These are phyloP conservation scores for Eira barbara DNA, from an alignment of 2,113 vertebrate genomes.

Conservation along the genomic window DNA sequence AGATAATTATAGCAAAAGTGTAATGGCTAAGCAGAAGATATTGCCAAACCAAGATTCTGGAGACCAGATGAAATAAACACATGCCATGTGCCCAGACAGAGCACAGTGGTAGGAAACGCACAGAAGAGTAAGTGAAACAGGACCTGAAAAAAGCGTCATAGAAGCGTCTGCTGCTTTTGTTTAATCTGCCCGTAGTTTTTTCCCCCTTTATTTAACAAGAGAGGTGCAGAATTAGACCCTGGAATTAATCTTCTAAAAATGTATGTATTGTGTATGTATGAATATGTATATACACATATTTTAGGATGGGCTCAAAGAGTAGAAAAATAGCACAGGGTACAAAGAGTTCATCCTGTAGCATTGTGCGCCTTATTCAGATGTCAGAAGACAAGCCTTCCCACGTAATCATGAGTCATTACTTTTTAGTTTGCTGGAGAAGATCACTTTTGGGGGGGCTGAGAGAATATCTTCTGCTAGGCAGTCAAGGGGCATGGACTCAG, in stretches of 20 bases:
- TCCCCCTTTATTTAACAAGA: not conserved
- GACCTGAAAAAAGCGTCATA: not conserved
- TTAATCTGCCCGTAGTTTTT: not conserved
- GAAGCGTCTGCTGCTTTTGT: not conserved
- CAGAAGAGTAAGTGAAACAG: not conserved
- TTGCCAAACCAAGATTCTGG: conserved; percentile 72
- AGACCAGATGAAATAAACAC: conserved; percentile 68
- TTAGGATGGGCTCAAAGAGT: not conserved
- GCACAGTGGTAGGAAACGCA: not conserved
- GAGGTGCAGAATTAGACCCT: not conserved
- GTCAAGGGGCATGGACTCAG: not conserved
- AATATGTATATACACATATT: not conserved
- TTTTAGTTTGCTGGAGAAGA: conserved; percentile 5
- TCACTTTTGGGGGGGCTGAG: not conserved
- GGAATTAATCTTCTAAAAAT: not conserved
- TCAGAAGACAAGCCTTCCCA: not conserved
- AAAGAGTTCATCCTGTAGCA: not conserved
- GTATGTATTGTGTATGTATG: not conserved
- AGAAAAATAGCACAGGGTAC: not conserved
- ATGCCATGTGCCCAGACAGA: not conserved
- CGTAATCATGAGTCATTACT: not conserved
- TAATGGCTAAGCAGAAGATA: conserved; percentile 65
- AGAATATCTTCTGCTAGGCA: not conserved
- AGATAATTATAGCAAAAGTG: conserved; percentile 77
- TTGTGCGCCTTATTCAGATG: not conserved